Evolutionary conservation across 2,797 vertebrate genomes (phyloP).

Genomic region (Bradypodion ventrale): DNA sequence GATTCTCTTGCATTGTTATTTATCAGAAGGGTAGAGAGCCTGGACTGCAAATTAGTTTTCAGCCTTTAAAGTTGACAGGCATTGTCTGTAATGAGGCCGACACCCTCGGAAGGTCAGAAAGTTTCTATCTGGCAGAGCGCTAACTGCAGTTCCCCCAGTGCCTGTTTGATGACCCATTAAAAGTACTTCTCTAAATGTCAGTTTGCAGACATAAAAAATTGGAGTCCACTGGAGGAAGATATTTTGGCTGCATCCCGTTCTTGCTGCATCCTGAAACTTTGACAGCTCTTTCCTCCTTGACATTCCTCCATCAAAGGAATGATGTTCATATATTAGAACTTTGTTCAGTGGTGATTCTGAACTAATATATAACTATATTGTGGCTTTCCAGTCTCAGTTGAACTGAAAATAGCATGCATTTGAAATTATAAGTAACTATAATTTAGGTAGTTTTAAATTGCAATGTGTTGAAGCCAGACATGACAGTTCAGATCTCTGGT

Average conservation of each 20-base stretch:
- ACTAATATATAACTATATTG: not conserved
- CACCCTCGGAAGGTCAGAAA: constrained; percentile 26
- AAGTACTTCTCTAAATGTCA: constrained; percentile 37
- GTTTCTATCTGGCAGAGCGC: constrained; percentile 9
- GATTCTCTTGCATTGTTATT: constrained; percentile 12
- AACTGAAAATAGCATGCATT: not conserved
- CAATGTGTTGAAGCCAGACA: not conserved
- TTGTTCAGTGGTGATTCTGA: constrained; percentile 9
- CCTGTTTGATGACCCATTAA: constrained; percentile 27
- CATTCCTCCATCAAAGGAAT: constrained; percentile 13
- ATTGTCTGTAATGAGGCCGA: constrained; percentile 12
- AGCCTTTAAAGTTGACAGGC: constrained; percentile 4
- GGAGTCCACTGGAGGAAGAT: constrained; percentile 26
- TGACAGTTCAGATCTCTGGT: not conserved
- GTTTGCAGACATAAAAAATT: constrained; percentile 27
- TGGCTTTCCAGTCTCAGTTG: not conserved
- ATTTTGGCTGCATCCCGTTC: constrained; percentile 11
- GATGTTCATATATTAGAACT: not conserved
- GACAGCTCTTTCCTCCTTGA: constrained; percentile 6
- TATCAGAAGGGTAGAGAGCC: not conserved
- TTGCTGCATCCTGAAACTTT: constrained; percentile 8
- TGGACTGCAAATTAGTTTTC: constrained; percentile 27
- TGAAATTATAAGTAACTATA: not conserved
- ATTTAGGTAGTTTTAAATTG: not conserved
- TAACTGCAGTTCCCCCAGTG: constrained; percentile 5